Percentiles rank a stretch among this genome's conserved stretches.
These are phyloP conservation scores for Adrianichthys oophorus DNA, from an alignment of 2,797 vertebrate genomes.

Conservation along the genomic window DNA sequence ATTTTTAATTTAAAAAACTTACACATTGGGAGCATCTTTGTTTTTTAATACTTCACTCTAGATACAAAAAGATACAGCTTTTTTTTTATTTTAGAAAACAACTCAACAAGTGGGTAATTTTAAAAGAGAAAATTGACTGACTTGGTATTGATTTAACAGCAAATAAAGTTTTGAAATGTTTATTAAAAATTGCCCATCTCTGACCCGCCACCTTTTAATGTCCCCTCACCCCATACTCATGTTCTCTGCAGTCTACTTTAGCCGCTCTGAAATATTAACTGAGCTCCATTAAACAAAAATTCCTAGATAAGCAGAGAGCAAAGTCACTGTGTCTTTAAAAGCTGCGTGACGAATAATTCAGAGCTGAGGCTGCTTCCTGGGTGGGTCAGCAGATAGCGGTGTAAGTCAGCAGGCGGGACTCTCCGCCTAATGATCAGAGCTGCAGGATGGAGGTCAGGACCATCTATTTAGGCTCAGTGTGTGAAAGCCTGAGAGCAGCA, in stretches of 20 bases:
- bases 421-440: slow-evolving; percentile 48
- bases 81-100: too few relatives aligned
- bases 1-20: too few relatives aligned
- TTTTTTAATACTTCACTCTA: too few relatives aligned
- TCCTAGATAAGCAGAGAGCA: slow-evolving; percentile 25
- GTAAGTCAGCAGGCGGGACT: slow-evolving; percentile 23
- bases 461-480: slow-evolving; percentile 46
- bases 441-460: slow-evolving; percentile 52
- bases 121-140: too few relatives aligned
- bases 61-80: too few relatives aligned
- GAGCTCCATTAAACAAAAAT: slow-evolving; percentile 34
- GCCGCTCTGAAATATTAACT: slow-evolving; percentile 44
- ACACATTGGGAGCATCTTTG: too few relatives aligned
- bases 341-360: slow-evolving; percentile 10
- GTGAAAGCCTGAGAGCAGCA: slow-evolving; percentile 28
- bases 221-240: slow-evolving; percentile 6
- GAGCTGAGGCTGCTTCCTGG: not conserved
- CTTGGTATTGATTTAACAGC: not conserved
- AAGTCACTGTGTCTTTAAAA: slow-evolving; percentile 17
- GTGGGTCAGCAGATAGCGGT: slow-evolving; percentile 33
- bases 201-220: slow-evolving; percentile 3
- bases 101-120: too few relatives aligned
- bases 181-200: slow-evolving; percentile 13
- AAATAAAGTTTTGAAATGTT: not conserved
- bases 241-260: slow-evolving; percentile 18